phyloP scores from a whole-genome alignment of 2,888 invertebrate species.

The Tanaodytes sp. region DNA sequence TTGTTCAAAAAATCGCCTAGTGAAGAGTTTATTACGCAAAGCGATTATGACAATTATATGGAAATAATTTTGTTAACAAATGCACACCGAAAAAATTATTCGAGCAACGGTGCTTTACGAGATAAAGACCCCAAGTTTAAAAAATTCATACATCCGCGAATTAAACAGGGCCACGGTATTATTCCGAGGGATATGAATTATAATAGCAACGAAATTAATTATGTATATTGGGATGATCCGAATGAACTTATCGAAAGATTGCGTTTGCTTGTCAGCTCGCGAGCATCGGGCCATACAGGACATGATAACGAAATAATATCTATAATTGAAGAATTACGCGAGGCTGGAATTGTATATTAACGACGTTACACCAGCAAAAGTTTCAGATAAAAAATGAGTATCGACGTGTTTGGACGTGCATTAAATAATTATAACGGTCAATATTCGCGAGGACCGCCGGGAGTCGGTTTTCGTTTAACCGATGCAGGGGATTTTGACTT shows the following conservation, averaged over 20 bases:
- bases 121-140: constrained; percentile 15
- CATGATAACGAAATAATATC: constrained; percentile 23
- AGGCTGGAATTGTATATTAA: too few relatives aligned
- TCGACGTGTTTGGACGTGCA: constrained; percentile 6
- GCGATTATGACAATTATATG: constrained; percentile 18
- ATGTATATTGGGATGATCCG: constrained; percentile 41
- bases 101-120: constrained; percentile 5
- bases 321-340: constrained; percentile 16
- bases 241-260: constrained; percentile 32
- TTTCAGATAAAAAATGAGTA: constrained; percentile 9
- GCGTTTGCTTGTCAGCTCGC: not conserved
- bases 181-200: too few relatives aligned
- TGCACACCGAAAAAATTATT: constrained; percentile 34
- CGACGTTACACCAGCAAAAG: too few relatives aligned
- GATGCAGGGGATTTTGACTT: constrained; percentile 4
- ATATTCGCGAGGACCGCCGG: not conserved
- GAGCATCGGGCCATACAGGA: constrained; percentile 2
- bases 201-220: constrained; percentile 7
- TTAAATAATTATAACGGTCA: not conserved
- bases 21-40: not conserved
- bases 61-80: constrained; percentile 28
- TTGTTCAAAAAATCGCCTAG: constrained; percentile 10
- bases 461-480: constrained; percentile 3
- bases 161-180: too few relatives aligned
- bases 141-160: constrained; percentile 5